Evolutionary conservation across 2,888 invertebrate genomes (phyloP).

Genomic region (Arrhopalites spinosus): DNA sequence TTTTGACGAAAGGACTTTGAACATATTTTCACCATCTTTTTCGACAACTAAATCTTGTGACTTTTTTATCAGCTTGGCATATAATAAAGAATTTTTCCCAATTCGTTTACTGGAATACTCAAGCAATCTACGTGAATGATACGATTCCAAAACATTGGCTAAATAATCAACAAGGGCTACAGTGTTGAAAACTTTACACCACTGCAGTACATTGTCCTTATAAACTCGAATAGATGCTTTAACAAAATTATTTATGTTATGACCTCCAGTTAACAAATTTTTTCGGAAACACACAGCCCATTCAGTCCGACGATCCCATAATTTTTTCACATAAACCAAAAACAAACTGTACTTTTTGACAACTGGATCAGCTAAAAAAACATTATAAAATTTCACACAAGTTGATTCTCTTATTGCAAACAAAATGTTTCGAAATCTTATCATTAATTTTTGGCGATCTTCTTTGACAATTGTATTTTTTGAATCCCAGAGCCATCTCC

Average conservation of each 20-base stretch:
- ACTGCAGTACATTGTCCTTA: background rate
- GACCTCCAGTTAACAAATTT: background rate
- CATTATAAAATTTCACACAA: background rate
- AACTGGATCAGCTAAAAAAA: background rate
- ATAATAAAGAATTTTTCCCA: background rate
- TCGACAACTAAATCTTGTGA: background rate
- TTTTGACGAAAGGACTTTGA: background rate
- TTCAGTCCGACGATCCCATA: background rate
- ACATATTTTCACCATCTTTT: background rate
- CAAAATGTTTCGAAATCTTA: background rate
- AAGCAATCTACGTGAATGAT: background rate
- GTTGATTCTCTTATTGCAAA: background rate
- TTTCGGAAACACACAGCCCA: background rate
- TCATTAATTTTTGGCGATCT: background rate
- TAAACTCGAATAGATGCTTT: background rate
- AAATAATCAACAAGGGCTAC: background rate
- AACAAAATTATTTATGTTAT: background rate
- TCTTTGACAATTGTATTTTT: background rate
- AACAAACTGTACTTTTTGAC: background rate
- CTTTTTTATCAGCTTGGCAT: background rate
- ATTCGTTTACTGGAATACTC: background rate
- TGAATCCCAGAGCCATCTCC: background rate
- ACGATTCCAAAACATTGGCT: background rate
- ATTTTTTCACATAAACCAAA: background rate
- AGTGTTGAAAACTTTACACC: background rate